Evolutionary conservation across 2,797 vertebrate genomes (phyloP), one percentile per base, ranked within the genome.

Genomic region (Acanthiza pusilla): DNA sequence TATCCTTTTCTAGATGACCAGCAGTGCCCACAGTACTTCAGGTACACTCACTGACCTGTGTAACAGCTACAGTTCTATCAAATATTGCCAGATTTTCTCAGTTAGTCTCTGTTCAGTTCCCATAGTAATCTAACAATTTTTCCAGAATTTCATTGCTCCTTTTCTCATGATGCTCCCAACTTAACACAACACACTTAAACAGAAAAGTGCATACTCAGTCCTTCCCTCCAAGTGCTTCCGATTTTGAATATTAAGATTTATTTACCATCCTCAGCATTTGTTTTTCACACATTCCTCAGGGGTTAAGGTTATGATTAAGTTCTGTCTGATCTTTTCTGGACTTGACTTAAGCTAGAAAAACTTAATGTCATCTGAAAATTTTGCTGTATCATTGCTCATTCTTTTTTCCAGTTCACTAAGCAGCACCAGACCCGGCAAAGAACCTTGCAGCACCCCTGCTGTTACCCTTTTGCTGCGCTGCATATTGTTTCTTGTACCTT

Each of bases 351-450:
- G 50, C 36, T 47, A 29, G 51, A 84, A 74, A 73, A 79, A 67
- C 27, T 86, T 90, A 34, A 38, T 71, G 71, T 60, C 65, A 83
- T 67, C 57, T 85, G 77, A 84, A 89, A 92, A 75, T 93, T 95
- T 80, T 97, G 95, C 95, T 96, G 95, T 92, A 92, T 97, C 95
- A 96, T 84, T 85, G 73, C 78, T 96, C 10, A 0, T 66, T 77
- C 54, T 47, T 72, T 80, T 91, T 79, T 47, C 61, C 62, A 93
- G 76, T 85, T 93, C 94, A 93, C 83, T 85, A 81, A 81, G 76
- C 92, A 85, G 79, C 87, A 93, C 63, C 36, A 94, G 92, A 81
- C 60, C 76, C 74, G 12, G 55, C 72, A 76, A 63, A 72, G 75
- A 88, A 88, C 78, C 89, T 87, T 67, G 76, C 63, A 81, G 94